phyloP scores from a whole-genome alignment of 2,888 invertebrate genomes.

The Ophion obscuratus region DNA sequence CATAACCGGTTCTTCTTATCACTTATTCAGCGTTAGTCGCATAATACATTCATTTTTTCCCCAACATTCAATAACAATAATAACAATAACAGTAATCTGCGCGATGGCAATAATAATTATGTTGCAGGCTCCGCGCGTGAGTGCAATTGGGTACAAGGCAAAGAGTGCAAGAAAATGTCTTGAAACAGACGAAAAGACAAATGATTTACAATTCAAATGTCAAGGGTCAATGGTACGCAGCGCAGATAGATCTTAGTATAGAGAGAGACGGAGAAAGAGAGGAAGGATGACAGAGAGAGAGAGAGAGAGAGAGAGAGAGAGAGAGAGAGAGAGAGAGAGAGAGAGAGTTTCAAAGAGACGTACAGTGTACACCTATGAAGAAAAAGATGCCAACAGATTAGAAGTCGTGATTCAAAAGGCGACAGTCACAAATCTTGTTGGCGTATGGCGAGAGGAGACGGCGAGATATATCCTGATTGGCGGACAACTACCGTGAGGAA shows the following conservation, averaged over 20 bases:
- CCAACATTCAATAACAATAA: no score
- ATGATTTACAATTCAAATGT: constrained; percentile 62
- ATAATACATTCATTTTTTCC: no score
- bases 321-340: not conserved
- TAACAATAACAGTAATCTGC: no score
- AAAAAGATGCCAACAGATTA: constrained; percentile 62
- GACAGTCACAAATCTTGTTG: constrained; percentile 67
- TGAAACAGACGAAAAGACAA: constrained; percentile 55
- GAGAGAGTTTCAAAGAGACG: constrained; percentile 18
- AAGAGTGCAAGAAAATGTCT: constrained; percentile 45
- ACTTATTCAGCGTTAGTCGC: no score
- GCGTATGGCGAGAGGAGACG: constrained; percentile 43
- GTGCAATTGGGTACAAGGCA: constrained; percentile 53
- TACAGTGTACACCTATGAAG: constrained; percentile 18
- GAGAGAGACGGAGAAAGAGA: not conserved
- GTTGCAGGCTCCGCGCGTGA: not conserved
- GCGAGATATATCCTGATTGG: constrained; percentile 60
- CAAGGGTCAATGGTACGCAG: constrained; percentile 59
- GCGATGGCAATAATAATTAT: not conserved
- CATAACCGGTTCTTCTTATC: no score
- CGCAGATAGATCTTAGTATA: constrained; percentile 23
- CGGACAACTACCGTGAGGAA: constrained; percentile 52
- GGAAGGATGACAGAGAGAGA: not conserved
- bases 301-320: not conserved
- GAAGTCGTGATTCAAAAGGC: constrained; percentile 66